These are phyloP conservation scores for Spizaetus ornatus DNA, from an alignment of 2,113 vertebrate genomes.

Conservation along the genomic window DNA sequence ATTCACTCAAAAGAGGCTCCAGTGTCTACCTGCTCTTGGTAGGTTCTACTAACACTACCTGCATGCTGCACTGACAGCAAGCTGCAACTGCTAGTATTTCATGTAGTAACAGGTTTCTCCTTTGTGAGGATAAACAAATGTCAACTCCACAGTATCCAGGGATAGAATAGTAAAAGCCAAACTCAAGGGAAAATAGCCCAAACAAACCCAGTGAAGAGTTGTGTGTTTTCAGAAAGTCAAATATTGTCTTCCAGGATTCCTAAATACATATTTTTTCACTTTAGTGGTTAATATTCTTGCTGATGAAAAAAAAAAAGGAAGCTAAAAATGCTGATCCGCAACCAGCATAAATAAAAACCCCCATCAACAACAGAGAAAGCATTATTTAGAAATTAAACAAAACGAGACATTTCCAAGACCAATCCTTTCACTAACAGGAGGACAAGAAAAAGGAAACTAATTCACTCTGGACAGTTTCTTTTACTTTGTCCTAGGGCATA, in stretches of 20 bases:
- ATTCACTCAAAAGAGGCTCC: background rate
- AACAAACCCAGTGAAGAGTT: background rate
- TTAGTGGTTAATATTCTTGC: background rate
- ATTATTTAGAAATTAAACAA: conserved; percentile 35
- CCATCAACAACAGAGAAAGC: conserved; percentile 14
- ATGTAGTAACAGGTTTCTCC: background rate
- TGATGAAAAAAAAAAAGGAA: background rate
- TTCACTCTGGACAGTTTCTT: background rate
- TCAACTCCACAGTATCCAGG: background rate
- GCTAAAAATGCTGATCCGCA: background rate
- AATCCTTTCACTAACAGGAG: background rate
- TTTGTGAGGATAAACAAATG: background rate
- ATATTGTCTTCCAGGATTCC: background rate
- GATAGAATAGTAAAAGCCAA: background rate
- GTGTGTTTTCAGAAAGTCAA: background rate
- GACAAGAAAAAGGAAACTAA: conserved; percentile 1
- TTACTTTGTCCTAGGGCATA: background rate
- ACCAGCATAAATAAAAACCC: background rate
- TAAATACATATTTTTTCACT: background rate
- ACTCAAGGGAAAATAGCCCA: background rate
- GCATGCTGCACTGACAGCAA: background rate
- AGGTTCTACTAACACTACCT: background rate
- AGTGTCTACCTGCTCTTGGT: background rate
- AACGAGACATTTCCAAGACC: background rate
- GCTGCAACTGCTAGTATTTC: background rate